phyloP scores from a whole-genome alignment of 2,797 vertebrate genomes.

The Sebastes oblongus region DNA sequence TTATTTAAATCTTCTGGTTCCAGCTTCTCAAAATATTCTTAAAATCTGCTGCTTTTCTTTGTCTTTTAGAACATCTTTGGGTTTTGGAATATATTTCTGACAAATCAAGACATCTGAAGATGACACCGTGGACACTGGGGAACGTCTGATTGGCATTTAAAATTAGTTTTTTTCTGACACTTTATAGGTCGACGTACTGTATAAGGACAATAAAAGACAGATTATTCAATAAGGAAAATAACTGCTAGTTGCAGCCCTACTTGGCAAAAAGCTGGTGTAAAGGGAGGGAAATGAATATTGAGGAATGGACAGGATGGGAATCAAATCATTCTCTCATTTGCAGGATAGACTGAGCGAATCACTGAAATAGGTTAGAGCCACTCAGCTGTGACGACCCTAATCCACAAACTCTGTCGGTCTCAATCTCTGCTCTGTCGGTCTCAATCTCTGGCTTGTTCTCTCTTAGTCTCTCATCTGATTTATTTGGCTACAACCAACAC shows the following conservation, averaged over 20 bases:
- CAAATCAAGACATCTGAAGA: background rate
- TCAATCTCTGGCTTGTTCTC: slow-evolving; percentile 25
- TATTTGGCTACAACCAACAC: slow-evolving; percentile 28
- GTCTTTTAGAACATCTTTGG: background rate
- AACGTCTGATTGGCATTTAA: background rate
- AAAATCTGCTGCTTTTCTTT: background rate
- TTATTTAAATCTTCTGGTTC: background rate
- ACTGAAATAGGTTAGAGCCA: slow-evolving; percentile 69
- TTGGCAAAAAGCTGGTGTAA: background rate
- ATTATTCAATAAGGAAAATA: background rate
- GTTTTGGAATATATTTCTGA: background rate
- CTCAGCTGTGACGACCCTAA: slow-evolving; percentile 70
- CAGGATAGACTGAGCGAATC: slow-evolving; percentile 23
- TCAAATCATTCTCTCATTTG: slow-evolving; percentile 35
- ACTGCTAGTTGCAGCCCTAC: background rate
- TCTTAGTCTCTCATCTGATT: slow-evolving; percentile 19
- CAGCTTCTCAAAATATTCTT: no score
- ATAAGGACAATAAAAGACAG: background rate
- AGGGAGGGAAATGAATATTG: slow-evolving; percentile 7
- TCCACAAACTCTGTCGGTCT: slow-evolving; percentile 54
- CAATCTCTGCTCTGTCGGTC: slow-evolving; percentile 33
- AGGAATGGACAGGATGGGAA: background rate
- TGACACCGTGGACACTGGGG: background rate
- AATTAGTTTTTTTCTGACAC: no score
- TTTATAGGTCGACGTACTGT: background rate